phyloP scores from a whole-genome alignment of 2,797 vertebrate genomes.

The Capromys pilorides region DNA sequence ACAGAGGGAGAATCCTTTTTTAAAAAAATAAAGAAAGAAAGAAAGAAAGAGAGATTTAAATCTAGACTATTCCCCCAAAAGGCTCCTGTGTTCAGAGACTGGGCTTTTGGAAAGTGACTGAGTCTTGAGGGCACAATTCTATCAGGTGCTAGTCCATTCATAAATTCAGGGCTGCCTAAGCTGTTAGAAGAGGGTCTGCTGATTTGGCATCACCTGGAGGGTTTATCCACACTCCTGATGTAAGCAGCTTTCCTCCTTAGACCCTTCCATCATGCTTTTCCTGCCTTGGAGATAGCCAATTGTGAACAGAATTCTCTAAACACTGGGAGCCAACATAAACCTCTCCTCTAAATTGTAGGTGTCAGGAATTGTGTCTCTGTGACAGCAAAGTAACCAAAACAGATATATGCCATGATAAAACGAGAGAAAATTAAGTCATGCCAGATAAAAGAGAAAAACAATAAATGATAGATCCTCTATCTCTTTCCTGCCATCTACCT shows the following conservation, averaged over 20 bases:
- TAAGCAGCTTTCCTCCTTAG: background rate
- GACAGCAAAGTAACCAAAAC: background rate
- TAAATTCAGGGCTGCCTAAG: background rate
- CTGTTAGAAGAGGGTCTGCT: background rate
- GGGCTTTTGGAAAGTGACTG: background rate
- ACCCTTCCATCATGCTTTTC: background rate
- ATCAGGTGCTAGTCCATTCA: background rate
- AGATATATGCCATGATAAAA: background rate
- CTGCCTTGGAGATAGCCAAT: background rate
- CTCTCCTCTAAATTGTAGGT: background rate
- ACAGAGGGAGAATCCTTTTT: background rate
- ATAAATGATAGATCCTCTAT: background rate
- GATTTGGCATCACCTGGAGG: background rate
- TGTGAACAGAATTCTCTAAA: background rate
- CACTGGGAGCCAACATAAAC: background rate
- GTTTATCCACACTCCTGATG: background rate
- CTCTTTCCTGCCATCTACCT: background rate
- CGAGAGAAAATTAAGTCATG: background rate
- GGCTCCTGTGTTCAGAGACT: background rate
- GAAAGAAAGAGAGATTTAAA: background rate
- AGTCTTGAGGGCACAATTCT: background rate
- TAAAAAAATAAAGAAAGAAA: too few species aligned
- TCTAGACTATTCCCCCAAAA: background rate
- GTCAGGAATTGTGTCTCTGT: background rate
- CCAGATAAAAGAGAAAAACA: background rate